Conservation (phyloP, 2,113 vertebrate species). For the Gadus chalcogrammus region DNA sequence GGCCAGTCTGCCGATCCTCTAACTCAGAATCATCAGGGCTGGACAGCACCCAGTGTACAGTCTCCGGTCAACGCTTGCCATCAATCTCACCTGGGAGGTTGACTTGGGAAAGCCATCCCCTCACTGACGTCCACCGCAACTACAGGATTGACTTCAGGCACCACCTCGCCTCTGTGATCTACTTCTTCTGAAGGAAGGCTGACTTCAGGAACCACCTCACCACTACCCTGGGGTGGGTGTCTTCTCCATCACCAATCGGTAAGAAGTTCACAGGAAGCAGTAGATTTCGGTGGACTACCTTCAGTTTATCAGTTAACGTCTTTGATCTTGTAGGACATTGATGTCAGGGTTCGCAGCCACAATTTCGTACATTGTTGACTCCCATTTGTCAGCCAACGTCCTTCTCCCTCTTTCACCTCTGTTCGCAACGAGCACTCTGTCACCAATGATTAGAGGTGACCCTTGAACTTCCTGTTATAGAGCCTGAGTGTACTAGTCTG, state of each 20-base stretch:
- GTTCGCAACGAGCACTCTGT: not conserved
- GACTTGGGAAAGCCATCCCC: too few species aligned
- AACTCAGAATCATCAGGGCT: too few species aligned
- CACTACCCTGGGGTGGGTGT: too few species aligned
- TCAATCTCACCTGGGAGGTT: too few species aligned
- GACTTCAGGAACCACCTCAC: too few species aligned
- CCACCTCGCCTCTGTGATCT: too few species aligned
- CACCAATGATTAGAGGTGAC: not conserved
- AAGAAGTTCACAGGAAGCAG: not conserved
- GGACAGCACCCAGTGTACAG: too few species aligned
- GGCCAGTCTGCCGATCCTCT: too few species aligned
- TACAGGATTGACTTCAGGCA: too few species aligned
- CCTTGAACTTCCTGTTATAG: not conserved
- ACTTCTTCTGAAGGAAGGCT: too few species aligned
- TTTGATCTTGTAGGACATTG: not conserved
- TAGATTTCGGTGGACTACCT: not conserved
- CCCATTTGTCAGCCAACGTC: not conserved
- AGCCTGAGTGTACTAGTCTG: not conserved
- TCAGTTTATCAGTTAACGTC: not conserved
- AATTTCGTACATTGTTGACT: not conserved
- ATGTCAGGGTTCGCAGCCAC: not conserved
- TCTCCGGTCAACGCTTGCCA: too few species aligned
- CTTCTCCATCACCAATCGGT: not conserved
- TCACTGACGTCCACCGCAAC: too few species aligned
- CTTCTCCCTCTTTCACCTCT: not conserved